Evolutionary conservation across 2,797 vertebrate genomes (phyloP), one percentile per base, ranked within the genome.

Genomic region (Myotis planiceps): DNA sequence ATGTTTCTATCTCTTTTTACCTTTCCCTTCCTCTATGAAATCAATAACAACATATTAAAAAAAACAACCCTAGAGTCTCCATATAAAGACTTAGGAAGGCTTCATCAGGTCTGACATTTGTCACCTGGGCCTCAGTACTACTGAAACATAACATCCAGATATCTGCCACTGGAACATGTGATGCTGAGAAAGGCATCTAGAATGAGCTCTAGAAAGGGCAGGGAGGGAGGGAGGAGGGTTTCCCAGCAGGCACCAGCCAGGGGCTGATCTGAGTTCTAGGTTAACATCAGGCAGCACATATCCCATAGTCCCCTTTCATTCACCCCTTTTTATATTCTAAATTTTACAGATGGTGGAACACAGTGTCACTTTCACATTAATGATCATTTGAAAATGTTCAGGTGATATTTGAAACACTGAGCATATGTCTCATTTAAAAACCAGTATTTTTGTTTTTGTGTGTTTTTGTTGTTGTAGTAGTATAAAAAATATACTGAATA

Each of bases 341-440:
- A 34, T 9, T 71, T 51, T 42, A n/a, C 6, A 55, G 29, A 60
- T 69, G 58, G 34, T 8, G n/a, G 37, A 53, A 49, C 19, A 71
- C 1, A 65, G 10, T 58, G 21, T 49, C 47, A 32, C 42, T 86
- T 81, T 87, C 71, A 58, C 9, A 6, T 65, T 74, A 75, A 49
- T n/a, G 53, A 69, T 71, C n/a, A 71, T 49, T 74, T 69, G 29
- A 89, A 65, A 66, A 14, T 51, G 39, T 81, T 47, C 68, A 94
- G 34, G 45, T 89, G 65, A 71, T 79, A 18, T 87, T 80, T 83
- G 45, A 87, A 81, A 71, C 63, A 19, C 21, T 23, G 15, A 78
- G 12, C 49, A 3, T 93, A 71, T 76, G 75, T 93, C 14, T 81
- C 25, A 93, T 55, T 83, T 76, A 84, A 87, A 53, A 95, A 47